Conservation (phyloP, 2,797 vertebrate genomes). For the Alauda arvensis region DNA sequence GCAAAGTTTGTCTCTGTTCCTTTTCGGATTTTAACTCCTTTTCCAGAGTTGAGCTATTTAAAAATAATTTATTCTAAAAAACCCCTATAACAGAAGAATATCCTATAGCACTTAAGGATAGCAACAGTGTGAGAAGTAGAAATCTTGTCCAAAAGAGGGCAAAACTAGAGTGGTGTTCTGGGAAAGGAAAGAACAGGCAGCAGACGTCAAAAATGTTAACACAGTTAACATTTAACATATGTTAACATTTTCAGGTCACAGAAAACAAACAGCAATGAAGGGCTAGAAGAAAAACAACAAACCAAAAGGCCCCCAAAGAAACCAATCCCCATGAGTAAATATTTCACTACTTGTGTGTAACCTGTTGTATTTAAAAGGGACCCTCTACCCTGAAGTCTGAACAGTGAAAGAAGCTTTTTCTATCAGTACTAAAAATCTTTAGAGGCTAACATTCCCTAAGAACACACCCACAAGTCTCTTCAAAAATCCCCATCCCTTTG, state of each 20-base stretch:
- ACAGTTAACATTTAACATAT: not conserved
- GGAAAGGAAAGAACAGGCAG: not conserved
- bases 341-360: not conserved
- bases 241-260: not conserved
- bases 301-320: not conserved
- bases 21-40: conserved; percentile 87
- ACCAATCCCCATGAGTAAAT: not conserved
- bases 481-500: not conserved
- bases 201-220: not conserved
- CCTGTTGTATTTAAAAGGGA: not conserved
- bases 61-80: conserved; percentile 13
- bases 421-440: not conserved
- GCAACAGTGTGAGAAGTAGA: not conserved
- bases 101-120: not conserved
- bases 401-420: not conserved
- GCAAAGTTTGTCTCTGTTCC: conserved; percentile 88
- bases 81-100: not conserved
- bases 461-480: not conserved
- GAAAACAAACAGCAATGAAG: not conserved
- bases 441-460: not conserved
- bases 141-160: not conserved
- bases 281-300: not conserved
- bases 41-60: conserved; percentile 84
- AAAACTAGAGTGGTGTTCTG: not conserved
- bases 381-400: not conserved